A percentile compares a stretch with the other conserved stretches of the same genome.
Evolutionary conservation across 2,797 vertebrate species (phyloP).

Genomic region (Pitangus sulphuratus): DNA sequence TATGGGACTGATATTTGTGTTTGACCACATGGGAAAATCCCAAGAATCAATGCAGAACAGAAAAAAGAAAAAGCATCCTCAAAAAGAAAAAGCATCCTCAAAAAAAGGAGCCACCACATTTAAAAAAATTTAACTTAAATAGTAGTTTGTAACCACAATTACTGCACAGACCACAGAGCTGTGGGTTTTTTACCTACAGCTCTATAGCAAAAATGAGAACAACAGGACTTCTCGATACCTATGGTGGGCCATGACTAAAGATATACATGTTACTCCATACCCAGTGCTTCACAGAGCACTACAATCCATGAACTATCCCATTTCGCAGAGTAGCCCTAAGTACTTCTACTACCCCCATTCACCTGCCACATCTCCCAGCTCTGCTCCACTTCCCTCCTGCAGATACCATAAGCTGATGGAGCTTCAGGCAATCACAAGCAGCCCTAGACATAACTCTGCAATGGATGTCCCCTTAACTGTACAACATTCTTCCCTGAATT

Average conservation of each 20-base stretch:
- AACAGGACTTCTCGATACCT: neutral
- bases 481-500: neutral
- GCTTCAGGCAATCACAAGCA: neutral
- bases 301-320: neutral
- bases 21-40: neutral
- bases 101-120: neutral
- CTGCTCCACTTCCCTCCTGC: neutral
- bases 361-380: neutral
- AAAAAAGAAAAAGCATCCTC: neutral
- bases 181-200: fast-evolving
- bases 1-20: neutral
- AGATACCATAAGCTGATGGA: neutral
- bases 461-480: neutral
- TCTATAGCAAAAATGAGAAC: neutral
- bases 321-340: no score
- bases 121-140: neutral
- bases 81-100: neutral
- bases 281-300: neutral
- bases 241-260: neutral
- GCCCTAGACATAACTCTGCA: neutral
- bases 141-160: neutral
- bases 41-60: neutral
- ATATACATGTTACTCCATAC: fast-evolving
- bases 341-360: neutral
- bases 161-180: neutral